These are phyloP conservation scores for Acromyrmex charruanus DNA, from an alignment of 1,140 invertebrate genomes.

Conservation along the genomic window DNA sequence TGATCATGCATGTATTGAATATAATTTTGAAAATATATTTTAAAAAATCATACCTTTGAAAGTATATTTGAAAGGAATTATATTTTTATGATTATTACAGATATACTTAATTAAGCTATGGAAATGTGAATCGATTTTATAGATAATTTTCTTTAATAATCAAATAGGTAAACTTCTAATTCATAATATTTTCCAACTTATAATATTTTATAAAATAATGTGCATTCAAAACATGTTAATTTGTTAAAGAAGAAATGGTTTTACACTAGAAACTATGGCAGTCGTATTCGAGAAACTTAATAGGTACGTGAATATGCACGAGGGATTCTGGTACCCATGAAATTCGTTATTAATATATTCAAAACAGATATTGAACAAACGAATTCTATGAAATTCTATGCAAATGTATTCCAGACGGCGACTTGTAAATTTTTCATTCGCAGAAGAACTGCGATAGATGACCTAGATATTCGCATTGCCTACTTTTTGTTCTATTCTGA, in stretches of 20 bases:
- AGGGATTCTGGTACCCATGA: constrained; percentile 79
- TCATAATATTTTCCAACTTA: not conserved
- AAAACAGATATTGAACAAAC: constrained; percentile 80
- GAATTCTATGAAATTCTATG: constrained; percentile 76
- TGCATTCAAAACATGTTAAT: not conserved
- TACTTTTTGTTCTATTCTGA: constrained; percentile 38
- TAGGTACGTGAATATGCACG: constrained; percentile 81
- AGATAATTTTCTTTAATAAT: not conserved
- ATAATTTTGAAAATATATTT: not conserved
- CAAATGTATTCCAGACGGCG: constrained; percentile 67
- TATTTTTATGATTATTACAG: not conserved
- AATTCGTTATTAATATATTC: constrained; percentile 83
- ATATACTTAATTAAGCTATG: not conserved
- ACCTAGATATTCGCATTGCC: constrained; percentile 48
- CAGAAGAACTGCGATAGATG: constrained; percentile 50
- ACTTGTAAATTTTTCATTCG: constrained; percentile 56
- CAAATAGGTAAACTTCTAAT: not conserved
- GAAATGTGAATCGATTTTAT: not conserved
- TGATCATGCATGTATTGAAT: not conserved
- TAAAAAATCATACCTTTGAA: no score
- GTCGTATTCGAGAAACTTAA: constrained; percentile 71
- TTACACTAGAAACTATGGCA: constrained; percentile 71
- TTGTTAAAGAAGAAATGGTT: constrained; percentile 11
- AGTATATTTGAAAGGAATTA: not conserved
- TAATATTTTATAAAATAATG: not conserved